Conservation (phyloP, 1,140 invertebrate species). For the Brachionus paranguensis region DNA sequence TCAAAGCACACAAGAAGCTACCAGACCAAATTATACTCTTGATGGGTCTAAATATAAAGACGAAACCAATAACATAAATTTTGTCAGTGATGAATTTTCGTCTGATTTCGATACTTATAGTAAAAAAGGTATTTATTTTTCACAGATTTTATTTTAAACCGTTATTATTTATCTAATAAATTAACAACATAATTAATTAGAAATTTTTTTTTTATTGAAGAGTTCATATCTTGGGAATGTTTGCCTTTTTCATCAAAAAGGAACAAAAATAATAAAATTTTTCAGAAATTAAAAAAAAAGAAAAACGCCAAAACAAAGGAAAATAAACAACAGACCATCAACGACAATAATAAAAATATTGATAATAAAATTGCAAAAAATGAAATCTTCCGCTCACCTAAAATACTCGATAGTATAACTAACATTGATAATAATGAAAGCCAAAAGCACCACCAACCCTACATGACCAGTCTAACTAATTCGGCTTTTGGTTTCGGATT, state of each 20-base stretch:
- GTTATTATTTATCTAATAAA: not conserved
- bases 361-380: not conserved
- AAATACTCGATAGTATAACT: not conserved
- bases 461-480: not conserved
- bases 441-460: not conserved
- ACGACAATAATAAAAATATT: not conserved
- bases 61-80: not conserved
- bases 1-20: not conserved
- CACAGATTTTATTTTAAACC: not conserved
- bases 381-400: not conserved
- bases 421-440: not conserved
- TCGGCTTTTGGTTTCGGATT: conserved; percentile 32
- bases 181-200: not conserved
- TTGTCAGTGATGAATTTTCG: not conserved
- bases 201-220: not conserved
- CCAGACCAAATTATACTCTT: not conserved
- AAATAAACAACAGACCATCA: not conserved
- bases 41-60: not conserved
- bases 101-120: not conserved
- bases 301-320: not conserved
- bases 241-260: conserved; percentile 23
- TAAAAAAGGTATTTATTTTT: not conserved
- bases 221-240: conserved; percentile 26
- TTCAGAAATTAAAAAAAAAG: not conserved
- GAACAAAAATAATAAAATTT: not conserved